Base-by-base conservation (phyloP, 2,113 vertebrate species). In the Dryoscopus gambensis region DNA sequence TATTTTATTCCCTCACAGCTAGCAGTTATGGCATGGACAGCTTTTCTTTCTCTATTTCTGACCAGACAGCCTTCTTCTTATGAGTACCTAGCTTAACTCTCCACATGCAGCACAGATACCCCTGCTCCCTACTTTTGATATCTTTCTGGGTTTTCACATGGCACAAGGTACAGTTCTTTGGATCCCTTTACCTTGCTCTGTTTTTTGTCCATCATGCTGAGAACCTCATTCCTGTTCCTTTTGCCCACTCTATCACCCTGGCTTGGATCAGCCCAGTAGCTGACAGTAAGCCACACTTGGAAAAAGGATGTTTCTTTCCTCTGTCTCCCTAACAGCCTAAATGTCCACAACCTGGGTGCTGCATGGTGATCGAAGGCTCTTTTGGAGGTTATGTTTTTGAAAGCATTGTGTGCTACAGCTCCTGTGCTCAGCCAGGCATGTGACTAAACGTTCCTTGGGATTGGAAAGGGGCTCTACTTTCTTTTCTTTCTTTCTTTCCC, bases 171-270 rank as follows among this genome's bases (percentile, higher is more conserved):
- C 10, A 44, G 11, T 39, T 49, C 31, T 83, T 79, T 0, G 0
- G 11, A 50, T 57, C 16, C 3, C 23, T 55, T 69, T 50, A 44
- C 14, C 2, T 1, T n/a, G 7, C 12, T 44, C 3, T 0, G 0
- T 62, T 77, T 55, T 15, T 24, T 86, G 15, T 63, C 81, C 25
- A 7, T n/a, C 25, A 24, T 81, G 24, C 64, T 60, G 24, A 81
- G 47, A 86, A 64, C 13, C 7, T 40, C 31, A 11, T 80, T 40
- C 31, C 16, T 40, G 2, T 35, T 84, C 35, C 21, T 49, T 87
- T 86, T 84, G 19, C 10, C 15, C 23, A 33, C 40, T 84, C 39
- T 28, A 12, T 71, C 24, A 39, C 19, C 14, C 17, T 47, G 42
- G 6, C 5, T 62, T 77, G 30, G 24, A 59, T 84, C 70, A 40